These are phyloP conservation scores for Leptodactylus fallax DNA, from an alignment of 2,797 vertebrate species.

Conservation along the genomic window DNA sequence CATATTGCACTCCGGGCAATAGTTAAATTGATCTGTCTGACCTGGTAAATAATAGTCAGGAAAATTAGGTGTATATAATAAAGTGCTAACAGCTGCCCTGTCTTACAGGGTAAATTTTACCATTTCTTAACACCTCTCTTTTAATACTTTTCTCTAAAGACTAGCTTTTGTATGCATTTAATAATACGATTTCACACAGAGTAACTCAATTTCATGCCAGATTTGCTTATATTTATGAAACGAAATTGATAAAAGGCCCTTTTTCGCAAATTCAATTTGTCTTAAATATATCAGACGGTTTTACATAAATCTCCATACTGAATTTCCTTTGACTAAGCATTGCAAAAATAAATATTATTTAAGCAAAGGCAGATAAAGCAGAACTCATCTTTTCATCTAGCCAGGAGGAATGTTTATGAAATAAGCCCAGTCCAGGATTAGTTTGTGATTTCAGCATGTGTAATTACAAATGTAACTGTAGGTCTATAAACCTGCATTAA, in stretches of 20 bases:
- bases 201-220: constrained; percentile 62
- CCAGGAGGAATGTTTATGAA: neutral
- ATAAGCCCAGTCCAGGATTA: neutral
- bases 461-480: constrained; percentile 7
- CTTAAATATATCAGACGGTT: constrained; percentile 51
- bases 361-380: neutral
- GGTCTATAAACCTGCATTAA: neutral
- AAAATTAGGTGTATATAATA: constrained; percentile 17
- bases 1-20: neutral
- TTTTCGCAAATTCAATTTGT: constrained; percentile 57
- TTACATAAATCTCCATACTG: constrained; percentile 59
- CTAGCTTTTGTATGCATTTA: constrained; percentile 39
- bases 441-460: neutral
- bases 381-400: constrained; percentile 8
- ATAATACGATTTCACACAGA: constrained; percentile 57
- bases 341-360: constrained; percentile 40
- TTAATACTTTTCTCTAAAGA: constrained; percentile 48
- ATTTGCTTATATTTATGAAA: constrained; percentile 56
- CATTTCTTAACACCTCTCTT: constrained; percentile 31
- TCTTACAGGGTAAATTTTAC: constrained; percentile 20
- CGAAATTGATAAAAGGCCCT: constrained; percentile 45
- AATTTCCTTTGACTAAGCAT: constrained; percentile 15
- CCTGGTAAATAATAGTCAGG: neutral
- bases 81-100: neutral
- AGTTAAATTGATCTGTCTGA: neutral